Conservation (phyloP, 2,888 invertebrate species). For the Pristionchus mayeri region DNA sequence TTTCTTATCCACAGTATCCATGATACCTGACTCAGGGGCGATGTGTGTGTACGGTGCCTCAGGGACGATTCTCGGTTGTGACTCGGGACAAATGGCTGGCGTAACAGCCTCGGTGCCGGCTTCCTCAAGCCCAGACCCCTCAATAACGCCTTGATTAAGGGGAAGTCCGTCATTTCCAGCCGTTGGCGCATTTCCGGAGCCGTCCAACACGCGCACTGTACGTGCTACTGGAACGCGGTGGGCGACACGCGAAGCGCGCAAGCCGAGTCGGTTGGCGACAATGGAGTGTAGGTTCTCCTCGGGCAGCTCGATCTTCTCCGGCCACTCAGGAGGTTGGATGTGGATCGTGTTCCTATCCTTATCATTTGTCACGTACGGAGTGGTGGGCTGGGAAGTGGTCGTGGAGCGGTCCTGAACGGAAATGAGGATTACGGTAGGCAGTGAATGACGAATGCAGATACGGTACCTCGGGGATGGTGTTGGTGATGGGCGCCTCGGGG, state of each 20-base stretch:
- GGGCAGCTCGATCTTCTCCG: slow-evolving; percentile 5
- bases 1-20: too few relatives aligned
- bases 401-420: slow-evolving; percentile 24
- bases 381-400: too few relatives aligned
- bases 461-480: slow-evolving; percentile 12
- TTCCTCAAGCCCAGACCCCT: slow-evolving; percentile 22
- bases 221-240: neutral
- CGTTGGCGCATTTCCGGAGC: slow-evolving; percentile 24
- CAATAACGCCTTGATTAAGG: neutral
- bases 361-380: slow-evolving; percentile 15
- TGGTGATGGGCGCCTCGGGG: neutral
- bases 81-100: neutral
- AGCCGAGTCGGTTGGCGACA: slow-evolving; percentile 27
- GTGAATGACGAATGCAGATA: neutral
- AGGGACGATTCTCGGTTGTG: neutral
- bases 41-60: neutral
- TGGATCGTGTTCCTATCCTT: slow-evolving; percentile 42
- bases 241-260: slow-evolving; percentile 23
- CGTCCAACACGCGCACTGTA: neutral
- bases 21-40: neutral
- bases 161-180: neutral
- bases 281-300: neutral
- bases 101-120: neutral
- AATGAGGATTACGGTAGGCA: neutral
- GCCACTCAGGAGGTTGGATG: slow-evolving; percentile 44